Conservation (phyloP, 2,797 vertebrate genomes). For the Poecilia velifera region DNA sequence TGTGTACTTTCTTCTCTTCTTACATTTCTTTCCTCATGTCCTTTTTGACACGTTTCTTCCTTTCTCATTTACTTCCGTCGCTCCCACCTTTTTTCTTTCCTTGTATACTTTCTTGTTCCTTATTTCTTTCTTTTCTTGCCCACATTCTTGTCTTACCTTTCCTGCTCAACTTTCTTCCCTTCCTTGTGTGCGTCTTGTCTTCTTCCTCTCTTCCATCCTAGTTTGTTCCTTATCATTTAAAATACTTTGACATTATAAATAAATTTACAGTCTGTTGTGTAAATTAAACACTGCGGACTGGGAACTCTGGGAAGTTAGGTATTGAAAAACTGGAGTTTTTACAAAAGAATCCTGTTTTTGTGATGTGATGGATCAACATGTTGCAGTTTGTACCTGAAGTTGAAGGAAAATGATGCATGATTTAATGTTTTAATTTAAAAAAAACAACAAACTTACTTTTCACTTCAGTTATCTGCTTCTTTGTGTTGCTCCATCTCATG, state of each 20-base stretch:
- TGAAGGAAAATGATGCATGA: not conserved
- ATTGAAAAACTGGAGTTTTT: not conserved
- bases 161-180: not conserved
- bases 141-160: not conserved
- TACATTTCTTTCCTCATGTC: not conserved
- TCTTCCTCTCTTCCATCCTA: not conserved
- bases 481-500: not conserved
- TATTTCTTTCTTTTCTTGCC: not conserved
- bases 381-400: not conserved
- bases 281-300: not conserved
- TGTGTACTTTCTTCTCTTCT: not conserved
- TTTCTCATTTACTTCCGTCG: not conserved
- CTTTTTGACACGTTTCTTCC: not conserved
- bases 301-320: not conserved
- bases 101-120: not conserved
- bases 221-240: not conserved
- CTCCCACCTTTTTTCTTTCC: not conserved
- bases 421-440: not conserved
- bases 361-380: conserved; percentile 1
- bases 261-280: too few relatives aligned
- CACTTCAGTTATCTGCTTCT: not conserved
- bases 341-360: not conserved
- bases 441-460: not conserved
- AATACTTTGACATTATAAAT: too few relatives aligned
- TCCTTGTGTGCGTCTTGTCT: not conserved